These are phyloP conservation scores for Tor tambroides DNA, from an alignment of 2,113 vertebrate species.

Conservation along the genomic window DNA sequence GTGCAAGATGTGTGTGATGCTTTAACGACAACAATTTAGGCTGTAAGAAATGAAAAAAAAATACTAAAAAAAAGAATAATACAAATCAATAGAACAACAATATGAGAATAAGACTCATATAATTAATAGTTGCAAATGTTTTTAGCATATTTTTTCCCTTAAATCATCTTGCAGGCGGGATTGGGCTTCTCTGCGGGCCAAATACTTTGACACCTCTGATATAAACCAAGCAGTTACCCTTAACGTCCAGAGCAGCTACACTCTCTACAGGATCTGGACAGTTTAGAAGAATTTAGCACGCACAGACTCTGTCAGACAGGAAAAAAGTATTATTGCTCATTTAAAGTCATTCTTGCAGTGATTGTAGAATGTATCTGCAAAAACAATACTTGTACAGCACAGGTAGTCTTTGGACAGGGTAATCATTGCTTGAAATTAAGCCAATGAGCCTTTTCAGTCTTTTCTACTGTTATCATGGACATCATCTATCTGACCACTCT, in stretches of 20 bases:
- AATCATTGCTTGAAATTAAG: conserved; percentile 17
- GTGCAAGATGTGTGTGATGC: not conserved
- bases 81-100: not conserved
- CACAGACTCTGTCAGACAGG: conserved; percentile 27
- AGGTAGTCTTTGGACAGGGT: conserved; percentile 1
- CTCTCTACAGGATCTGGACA: conserved; percentile 6
- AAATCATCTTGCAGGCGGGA: not conserved
- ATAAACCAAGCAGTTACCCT: conserved; percentile 11
- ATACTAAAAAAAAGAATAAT: not conserved
- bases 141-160: not conserved
- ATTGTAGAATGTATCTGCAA: conserved; percentile 12
- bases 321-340: conserved; percentile 1
- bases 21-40: not conserved
- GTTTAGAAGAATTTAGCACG: conserved; percentile 7
- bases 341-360: conserved; percentile 27
- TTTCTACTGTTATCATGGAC: conserved; percentile 42
- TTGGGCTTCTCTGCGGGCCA: not conserved
- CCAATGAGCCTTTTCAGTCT: not conserved
- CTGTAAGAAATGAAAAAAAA: not conserved
- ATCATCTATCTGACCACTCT: conserved; percentile 33
- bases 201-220: conserved; percentile 19
- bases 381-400: conserved; percentile 10
- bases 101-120: not conserved
- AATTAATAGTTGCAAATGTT: not conserved
- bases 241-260: not conserved